Evolutionary conservation across 1,140 invertebrate species (phyloP).

Genomic region (Trigoniulus corallinus): DNA sequence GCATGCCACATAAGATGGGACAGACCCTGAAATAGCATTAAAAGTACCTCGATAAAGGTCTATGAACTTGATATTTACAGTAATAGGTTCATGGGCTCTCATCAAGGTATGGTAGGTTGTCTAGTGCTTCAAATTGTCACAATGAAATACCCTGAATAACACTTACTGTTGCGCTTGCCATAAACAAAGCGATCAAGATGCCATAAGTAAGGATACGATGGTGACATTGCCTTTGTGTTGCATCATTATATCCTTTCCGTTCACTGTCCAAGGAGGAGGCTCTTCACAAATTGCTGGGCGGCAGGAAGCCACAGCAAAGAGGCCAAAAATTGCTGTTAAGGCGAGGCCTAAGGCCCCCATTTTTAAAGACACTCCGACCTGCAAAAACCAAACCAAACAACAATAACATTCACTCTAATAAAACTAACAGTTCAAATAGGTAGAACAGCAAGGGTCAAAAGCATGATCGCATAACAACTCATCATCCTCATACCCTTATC

Average conservation of each 20-base stretch:
- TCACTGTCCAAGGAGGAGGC: constrained; percentile 16
- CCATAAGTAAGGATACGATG: constrained; percentile 21
- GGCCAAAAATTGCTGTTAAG: not conserved
- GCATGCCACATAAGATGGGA: too few relatives aligned
- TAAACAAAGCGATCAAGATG: constrained; percentile 22
- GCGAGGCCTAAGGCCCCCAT: not conserved
- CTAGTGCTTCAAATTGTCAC: too few relatives aligned
- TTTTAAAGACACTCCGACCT: not conserved
- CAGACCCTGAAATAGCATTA: too few relatives aligned
- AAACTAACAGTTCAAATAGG: too few relatives aligned
- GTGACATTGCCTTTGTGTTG: constrained; percentile 20
- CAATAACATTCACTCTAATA: too few relatives aligned
- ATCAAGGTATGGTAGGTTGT: too few relatives aligned
- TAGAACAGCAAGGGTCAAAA: too few relatives aligned
- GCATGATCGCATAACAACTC: too few relatives aligned
- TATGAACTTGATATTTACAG: too few relatives aligned
- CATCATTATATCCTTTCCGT: constrained; percentile 16
- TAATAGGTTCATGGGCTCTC: too few relatives aligned
- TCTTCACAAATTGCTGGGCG: constrained; percentile 5
- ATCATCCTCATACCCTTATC: too few relatives aligned
- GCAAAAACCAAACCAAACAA: not conserved
- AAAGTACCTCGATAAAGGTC: too few relatives aligned
- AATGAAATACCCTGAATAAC: constrained; percentile 4
- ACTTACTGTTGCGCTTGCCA: constrained; percentile 20
- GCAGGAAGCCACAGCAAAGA: not conserved